phyloP scores from a whole-genome alignment of 2,888 invertebrate genomes.

The Pelosia muscerda region DNA sequence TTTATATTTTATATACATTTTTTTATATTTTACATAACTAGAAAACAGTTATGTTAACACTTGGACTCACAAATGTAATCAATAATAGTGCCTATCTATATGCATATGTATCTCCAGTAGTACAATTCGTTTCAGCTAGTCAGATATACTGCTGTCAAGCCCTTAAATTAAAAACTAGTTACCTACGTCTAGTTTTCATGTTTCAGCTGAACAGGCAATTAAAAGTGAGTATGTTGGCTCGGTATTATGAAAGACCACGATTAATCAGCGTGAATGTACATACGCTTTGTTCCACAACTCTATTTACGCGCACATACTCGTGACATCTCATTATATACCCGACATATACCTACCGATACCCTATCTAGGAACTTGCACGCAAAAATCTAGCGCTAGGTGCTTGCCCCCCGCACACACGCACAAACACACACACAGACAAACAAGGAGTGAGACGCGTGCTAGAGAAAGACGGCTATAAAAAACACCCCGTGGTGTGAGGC shows the following conservation, averaged over 20 bases:
- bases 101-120: no score
- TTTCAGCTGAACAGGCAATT: slow-evolving; percentile 48
- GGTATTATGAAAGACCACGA: slow-evolving; percentile 77
- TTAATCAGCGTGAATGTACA: slow-evolving; percentile 80
- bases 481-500: slow-evolving; percentile 85
- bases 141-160: neutral
- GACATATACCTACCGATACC: slow-evolving; percentile 68
- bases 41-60: no score
- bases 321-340: slow-evolving; percentile 84
- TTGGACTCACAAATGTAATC: no score
- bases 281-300: slow-evolving; percentile 78
- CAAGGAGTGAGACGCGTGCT: slow-evolving; percentile 76
- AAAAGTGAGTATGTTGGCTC: slow-evolving; percentile 51
- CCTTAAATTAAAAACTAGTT: slow-evolving; percentile 30
- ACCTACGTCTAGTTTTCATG: slow-evolving; percentile 35
- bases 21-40: no score
- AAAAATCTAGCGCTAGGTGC: slow-evolving; percentile 85
- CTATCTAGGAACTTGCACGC: slow-evolving; percentile 84
- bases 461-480: slow-evolving; percentile 85
- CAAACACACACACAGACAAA: slow-evolving; percentile 58
- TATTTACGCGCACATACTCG: slow-evolving; percentile 78
- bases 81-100: no score
- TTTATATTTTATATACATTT: no score
- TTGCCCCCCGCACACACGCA: slow-evolving; percentile 72
- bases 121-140: neutral